Base-by-base conservation (phyloP, 2,113 vertebrate genomes). In the Catharus bicknelli region DNA sequence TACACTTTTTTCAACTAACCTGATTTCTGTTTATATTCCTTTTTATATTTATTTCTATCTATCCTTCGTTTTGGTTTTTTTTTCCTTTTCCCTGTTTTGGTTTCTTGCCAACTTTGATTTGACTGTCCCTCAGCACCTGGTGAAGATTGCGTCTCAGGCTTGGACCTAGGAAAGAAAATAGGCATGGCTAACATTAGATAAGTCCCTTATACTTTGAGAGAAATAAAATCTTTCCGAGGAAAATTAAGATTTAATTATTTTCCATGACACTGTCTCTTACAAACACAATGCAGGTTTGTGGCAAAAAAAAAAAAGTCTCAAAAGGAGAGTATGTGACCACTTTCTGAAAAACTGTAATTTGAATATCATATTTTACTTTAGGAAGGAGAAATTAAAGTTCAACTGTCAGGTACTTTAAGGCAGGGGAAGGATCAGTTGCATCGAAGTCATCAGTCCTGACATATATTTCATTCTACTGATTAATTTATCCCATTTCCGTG, bases 401-500 rank as follows among this genome's bases (percentile, higher is more conserved):
- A 94, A 16, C 94, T 95, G 87, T 83, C 1, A 3, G 53, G 36
- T 96, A 91, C 78, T 94, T 96, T 94, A 93, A 83, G 80, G 79
- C 79, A 59, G 40, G 57, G 18, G 86, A 95, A 92, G 91, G 93
- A 96, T 96, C 96, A 95, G 90, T 96, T 92, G 75, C 83, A 95
- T 96, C 80, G 86, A 86, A 95, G 93, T 96, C 96, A 86, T 90
- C 93, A 95, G 30, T 96, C 89, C 93, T 97, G 96, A 97, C 95
- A 95, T 97, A 72, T 95, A 96, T 97, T 92, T 93, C 87, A 84
- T 94, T 86, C 95, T 94, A 69, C 84, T 91, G 83, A 84, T 90
- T 78, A 91, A 84, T 97, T 97, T 96, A 95, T 92, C 88, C 80
- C 67, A 16, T 96, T 95, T 96, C 80, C 90, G 96, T 91, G 53